Percentiles rank a stretch among this genome's conserved stretches.
Evolutionary conservation across 2,113 vertebrate species (phyloP).

Genomic region (Odontophorus gujanensis): DNA sequence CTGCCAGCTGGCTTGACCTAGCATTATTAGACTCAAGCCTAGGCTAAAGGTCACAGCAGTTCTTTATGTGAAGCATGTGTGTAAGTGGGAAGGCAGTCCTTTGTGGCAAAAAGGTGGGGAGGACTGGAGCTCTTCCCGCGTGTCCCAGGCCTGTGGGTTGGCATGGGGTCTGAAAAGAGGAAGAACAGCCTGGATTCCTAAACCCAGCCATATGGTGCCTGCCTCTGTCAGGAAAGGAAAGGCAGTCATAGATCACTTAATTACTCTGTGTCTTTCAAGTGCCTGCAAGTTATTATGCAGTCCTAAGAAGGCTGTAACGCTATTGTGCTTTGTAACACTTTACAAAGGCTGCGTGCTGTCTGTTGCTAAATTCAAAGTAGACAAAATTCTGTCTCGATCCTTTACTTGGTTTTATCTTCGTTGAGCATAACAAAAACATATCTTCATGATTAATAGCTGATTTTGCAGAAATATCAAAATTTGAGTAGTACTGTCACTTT

Average conservation of each 20-base stretch:
- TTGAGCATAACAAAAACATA: not conserved
- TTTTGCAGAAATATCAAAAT: not conserved
- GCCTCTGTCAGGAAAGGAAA: slow-evolving; percentile 43
- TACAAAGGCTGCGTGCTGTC: not conserved
- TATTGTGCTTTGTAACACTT: not conserved
- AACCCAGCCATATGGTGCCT: slow-evolving; percentile 54
- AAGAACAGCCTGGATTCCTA: slow-evolving; percentile 26
- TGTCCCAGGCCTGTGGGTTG: not conserved
- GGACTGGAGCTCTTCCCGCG: not conserved
- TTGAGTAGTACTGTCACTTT: not conserved
- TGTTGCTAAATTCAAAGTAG: not conserved
- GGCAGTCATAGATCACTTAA: slow-evolving; percentile 25
- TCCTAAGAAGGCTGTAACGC: not conserved
- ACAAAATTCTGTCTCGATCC: not conserved
- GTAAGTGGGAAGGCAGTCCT: slow-evolving; percentile 20
- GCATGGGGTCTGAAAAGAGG: slow-evolving; percentile 11
- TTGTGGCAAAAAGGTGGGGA: not conserved
- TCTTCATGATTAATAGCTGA: not conserved
- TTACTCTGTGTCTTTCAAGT: slow-evolving; percentile 28
- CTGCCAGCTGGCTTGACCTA: slow-evolving; percentile 64
- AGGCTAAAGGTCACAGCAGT: slow-evolving; percentile 51
- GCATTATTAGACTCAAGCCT: not conserved
- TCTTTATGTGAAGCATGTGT: slow-evolving; percentile 54
- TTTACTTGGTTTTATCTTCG: not conserved
- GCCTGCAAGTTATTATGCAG: slow-evolving; percentile 10